Percentiles rank a stretch among this genome's conserved stretches.
phyloP scores from a whole-genome alignment of 2,888 invertebrate genomes.

The Aphodius granarius region DNA sequence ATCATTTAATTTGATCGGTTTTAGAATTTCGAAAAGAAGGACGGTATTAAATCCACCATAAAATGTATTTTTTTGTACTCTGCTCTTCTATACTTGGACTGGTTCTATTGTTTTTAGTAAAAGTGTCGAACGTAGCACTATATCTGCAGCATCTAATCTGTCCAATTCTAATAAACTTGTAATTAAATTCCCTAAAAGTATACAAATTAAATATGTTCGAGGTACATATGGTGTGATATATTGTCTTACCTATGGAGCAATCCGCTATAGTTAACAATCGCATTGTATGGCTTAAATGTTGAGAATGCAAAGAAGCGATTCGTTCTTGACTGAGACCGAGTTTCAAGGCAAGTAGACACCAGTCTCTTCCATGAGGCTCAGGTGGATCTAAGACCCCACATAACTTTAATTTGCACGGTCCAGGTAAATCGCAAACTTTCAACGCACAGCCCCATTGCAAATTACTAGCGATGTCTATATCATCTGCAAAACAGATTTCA shows the following conservation, averaged over 20 bases:
- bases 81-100: conserved; percentile 17
- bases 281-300: conserved; percentile 52
- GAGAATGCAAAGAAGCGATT: conserved; percentile 52
- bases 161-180: conserved; percentile 62
- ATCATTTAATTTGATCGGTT: background rate
- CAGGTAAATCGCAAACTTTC: conserved; percentile 61
- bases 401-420: conserved; percentile 62
- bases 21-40: background rate
- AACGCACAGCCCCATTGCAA: conserved; percentile 60
- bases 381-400: conserved; percentile 73
- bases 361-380: conserved; percentile 72
- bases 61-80: background rate
- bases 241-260: conserved; percentile 50
- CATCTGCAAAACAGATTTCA: conserved; percentile 39
- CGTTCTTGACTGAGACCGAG: conserved; percentile 58
- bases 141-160: conserved; percentile 62
- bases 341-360: conserved; percentile 74
- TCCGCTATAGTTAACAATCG: conserved; percentile 49
- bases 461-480: conserved; percentile 44
- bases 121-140: conserved; percentile 60
- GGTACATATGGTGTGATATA: too few species aligned
- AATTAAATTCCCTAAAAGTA: conserved; percentile 58
- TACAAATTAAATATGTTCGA: too few species aligned
- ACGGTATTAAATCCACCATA: background rate
- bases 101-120: conserved; percentile 48